These are phyloP conservation scores for Dexiosoma caninum DNA, from an alignment of 2,888 invertebrate genomes.

Conservation along the genomic window DNA sequence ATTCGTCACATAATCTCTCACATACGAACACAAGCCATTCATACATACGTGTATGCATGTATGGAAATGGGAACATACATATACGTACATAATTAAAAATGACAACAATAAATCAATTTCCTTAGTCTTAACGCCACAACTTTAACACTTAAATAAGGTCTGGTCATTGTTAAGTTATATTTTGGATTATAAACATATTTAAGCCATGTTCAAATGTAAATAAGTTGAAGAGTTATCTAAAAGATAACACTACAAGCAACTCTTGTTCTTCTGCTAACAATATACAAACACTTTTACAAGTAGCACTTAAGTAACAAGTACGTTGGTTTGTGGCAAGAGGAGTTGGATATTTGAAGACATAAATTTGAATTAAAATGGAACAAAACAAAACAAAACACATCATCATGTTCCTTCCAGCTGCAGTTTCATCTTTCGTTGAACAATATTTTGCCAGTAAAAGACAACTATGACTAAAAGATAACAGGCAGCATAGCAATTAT, in stretches of 20 bases:
- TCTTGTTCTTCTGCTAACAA: not conserved
- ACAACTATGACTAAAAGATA: not conserved
- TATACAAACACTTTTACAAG: not conserved
- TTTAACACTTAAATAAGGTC: not conserved
- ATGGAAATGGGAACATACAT: too few species aligned
- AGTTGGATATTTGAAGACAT: conserved; percentile 3
- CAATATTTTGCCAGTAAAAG: conserved; percentile 26
- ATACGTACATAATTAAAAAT: conserved; percentile 40
- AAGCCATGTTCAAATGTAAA: conserved; percentile 21
- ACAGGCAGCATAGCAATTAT: not conserved
- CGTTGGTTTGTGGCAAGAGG: not conserved
- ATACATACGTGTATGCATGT: too few species aligned
- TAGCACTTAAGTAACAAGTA: not conserved
- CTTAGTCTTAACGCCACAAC: not conserved
- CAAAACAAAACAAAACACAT: conserved; percentile 5
- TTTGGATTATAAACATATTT: conserved; percentile 16
- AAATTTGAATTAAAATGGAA: conserved; percentile 16
- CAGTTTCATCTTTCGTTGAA: conserved; percentile 29
- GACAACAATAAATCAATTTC: conserved; percentile 36
- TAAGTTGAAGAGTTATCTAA: conserved; percentile 9
- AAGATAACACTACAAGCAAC: not conserved
- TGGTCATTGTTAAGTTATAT: conserved; percentile 10
- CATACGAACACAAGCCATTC: not conserved
- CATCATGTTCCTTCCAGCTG: conserved; percentile 8
- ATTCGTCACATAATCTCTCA: not conserved